These are phyloP conservation scores for Caloenas nicobarica DNA, from an alignment of 2,113 vertebrate genomes.

Conservation along the genomic window DNA sequence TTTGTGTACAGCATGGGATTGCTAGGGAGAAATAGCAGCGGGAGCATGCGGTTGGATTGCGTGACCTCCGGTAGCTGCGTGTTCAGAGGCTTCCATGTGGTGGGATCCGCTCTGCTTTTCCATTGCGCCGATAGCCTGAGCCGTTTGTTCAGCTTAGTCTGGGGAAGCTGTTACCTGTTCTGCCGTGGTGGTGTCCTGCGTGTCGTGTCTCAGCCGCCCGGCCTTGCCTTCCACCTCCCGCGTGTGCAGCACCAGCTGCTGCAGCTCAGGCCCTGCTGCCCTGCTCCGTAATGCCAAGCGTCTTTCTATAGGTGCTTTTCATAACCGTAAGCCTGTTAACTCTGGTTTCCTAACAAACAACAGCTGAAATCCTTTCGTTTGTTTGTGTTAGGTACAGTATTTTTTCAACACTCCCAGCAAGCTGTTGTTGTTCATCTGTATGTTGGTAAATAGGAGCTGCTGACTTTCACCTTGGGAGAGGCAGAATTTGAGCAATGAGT, in stretches of 20 bases:
- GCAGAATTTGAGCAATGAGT: background rate
- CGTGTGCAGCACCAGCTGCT: background rate
- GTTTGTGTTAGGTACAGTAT: conserved; percentile 12
- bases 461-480: background rate
- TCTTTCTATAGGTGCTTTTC: conserved; percentile 23
- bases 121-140: background rate
- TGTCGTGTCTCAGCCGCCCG: rapidly evolving
- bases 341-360: conserved; percentile 18
- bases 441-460: background rate
- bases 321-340: background rate
- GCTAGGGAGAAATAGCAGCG: background rate
- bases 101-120: background rate
- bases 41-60: background rate
- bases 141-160: background rate
- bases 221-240: background rate
- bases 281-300: background rate
- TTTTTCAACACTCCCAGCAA: background rate
- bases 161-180: background rate
- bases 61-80: background rate
- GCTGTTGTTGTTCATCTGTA: background rate
- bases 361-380: conserved; percentile 51
- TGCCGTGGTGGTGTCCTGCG: background rate
- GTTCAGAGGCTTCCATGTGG: background rate
- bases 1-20: background rate
- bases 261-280: background rate